These are phyloP conservation scores for Schmidtea mediterranea DNA, from an alignment of 1,140 invertebrate species.

Conservation along the genomic window DNA sequence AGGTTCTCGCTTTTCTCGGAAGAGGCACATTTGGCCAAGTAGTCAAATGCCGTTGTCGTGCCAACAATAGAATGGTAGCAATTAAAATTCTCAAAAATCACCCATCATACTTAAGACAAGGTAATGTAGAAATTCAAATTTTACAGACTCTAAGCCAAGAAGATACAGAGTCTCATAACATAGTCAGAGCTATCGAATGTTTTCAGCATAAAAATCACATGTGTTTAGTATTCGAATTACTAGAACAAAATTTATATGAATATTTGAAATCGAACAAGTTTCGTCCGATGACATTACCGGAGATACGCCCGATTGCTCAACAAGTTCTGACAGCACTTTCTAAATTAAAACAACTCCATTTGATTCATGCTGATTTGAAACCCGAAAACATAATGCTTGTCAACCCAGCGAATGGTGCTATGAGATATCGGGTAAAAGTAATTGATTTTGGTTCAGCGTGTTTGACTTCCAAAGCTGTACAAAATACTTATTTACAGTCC, in stretches of 20 bases:
- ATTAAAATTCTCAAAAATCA: constrained; percentile 8
- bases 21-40: constrained; percentile 7
- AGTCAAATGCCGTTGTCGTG: neutral
- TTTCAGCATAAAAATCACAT: constrained; percentile 7
- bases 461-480: constrained; percentile 92
- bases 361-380: constrained; percentile 7
- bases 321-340: constrained; percentile 5
- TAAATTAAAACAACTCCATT: neutral
- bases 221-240: constrained; percentile 6
- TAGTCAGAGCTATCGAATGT: constrained; percentile 4
- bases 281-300: constrained; percentile 1
- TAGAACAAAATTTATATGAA: constrained; percentile 7
- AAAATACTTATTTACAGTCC: constrained; percentile 94
- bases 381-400: constrained; percentile 8
- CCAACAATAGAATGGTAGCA: constrained; percentile 1
- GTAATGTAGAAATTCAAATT: constrained; percentile 7
- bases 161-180: constrained; percentile 6
- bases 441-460: constrained; percentile 98
- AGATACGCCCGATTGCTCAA: constrained; percentile 6
- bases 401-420: neutral
- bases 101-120: constrained; percentile 4
- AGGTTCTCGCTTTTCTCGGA: constrained; percentile 4
- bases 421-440: constrained; percentile 42
- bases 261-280: constrained; percentile 5
- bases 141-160: neutral